Conservation (phyloP, 2,113 vertebrate genomes). For the Natator depressus region DNA sequence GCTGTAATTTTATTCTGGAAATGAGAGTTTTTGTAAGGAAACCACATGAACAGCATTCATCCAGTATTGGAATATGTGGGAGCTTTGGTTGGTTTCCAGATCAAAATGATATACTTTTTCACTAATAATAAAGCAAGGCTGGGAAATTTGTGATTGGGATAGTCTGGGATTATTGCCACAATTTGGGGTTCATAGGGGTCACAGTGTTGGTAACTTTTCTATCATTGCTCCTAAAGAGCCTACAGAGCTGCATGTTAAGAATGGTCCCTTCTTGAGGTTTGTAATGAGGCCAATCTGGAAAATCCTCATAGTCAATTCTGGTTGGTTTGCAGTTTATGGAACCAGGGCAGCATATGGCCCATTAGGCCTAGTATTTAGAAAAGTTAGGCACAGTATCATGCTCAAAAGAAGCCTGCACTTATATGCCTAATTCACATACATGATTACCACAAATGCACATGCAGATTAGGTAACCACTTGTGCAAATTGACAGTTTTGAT, state of each 20-base stretch:
- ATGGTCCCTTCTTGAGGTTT: not conserved
- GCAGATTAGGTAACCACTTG: not conserved
- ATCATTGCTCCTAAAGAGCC: not conserved
- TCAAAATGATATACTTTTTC: not conserved
- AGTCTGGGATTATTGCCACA: not conserved
- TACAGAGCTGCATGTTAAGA: not conserved
- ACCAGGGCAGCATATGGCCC: not conserved
- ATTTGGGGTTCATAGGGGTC: not conserved
- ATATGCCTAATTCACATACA: not conserved
- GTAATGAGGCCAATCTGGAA: not conserved
- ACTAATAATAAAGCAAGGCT: not conserved
- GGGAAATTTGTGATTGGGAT: not conserved
- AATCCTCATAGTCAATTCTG: not conserved
- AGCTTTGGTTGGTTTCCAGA: not conserved
- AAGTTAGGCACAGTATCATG: not conserved
- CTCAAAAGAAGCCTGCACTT: not conserved
- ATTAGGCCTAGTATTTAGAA: not conserved
- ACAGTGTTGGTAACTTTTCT: not conserved
- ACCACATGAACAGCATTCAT: not conserved
- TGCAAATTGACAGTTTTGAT: not conserved
- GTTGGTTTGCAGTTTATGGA: not conserved
- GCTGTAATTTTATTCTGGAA: not conserved
- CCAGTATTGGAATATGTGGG: not conserved
- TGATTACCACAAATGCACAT: not conserved
- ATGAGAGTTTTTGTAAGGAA: not conserved